Evolutionary conservation across 2,888 invertebrate genomes (phyloP), one percentile per base, ranked within the genome.

Genomic region (Hesperia comma): DNA sequence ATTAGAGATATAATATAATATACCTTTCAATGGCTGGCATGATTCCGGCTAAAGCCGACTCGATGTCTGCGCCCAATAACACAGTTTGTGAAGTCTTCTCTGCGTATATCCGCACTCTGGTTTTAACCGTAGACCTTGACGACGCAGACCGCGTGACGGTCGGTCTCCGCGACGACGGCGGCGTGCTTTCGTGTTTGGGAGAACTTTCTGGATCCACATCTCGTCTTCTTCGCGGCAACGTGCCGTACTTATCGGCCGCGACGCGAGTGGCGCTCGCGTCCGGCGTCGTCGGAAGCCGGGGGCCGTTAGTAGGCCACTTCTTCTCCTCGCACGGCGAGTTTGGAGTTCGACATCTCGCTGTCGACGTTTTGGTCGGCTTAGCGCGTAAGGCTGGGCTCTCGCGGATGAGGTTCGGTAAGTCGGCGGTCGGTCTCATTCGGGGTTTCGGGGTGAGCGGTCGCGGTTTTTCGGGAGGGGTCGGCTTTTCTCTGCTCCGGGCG

Each of bases 21-120:
- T 79, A 91, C 92, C 81, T 88, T 68, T 91, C 91, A 76, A 92
- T 88, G 72, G 86, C 88, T 68, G 92, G 92, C 71, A 87, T 74
- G 67, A 94, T 84, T 1, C 96, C 96, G 0, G 94, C 94, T 61
- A 97, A 88, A 6, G 95, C 95, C 17, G 95, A 94, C 71, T 96
- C 96, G 26, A 97, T 92, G 78, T 97, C 97, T 2, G 88, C 85
- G 63, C 95, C 94, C 0, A 96, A 94, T 61, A 97, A 85, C 26
- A 95, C 96, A 0, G 97, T 97, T 83, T 97, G 97, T 14, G 95
- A 94, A 57, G 94, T 93, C 41, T 94, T 96, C 85, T 97, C 97
- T 74, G 97, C 97, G 82, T 96, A 97, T 72, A 97, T 97, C 77
- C 95, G 93, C 0, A 96, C 90, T 33, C 91, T 83, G 6, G 87